These are phyloP conservation scores for Caiman crocodilus DNA, from an alignment of 2,797 vertebrate genomes.

Conservation along the genomic window DNA sequence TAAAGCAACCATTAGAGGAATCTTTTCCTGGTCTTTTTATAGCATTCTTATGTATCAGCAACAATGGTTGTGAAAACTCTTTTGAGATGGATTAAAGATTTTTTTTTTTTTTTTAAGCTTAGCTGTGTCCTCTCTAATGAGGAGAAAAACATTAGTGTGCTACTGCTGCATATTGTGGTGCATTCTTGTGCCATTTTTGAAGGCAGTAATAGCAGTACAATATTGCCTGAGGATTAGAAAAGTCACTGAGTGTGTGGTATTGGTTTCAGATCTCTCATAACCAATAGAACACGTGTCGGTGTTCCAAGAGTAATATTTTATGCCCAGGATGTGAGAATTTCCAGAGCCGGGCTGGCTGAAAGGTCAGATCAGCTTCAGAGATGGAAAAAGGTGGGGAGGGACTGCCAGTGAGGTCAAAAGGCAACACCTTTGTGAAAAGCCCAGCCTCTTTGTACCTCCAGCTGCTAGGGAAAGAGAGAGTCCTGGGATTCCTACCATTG, in stretches of 20 bases:
- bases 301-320: background rate
- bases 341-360: fast-evolving
- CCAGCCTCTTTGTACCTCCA: background rate
- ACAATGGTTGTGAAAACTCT: background rate
- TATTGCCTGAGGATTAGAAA: background rate
- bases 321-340: background rate
- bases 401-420: background rate
- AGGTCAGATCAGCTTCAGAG: background rate
- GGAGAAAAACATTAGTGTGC: background rate
- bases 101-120: background rate
- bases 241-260: fast-evolving
- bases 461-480: background rate
- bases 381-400: fast-evolving
- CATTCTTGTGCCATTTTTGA: fast-evolving
- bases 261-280: background rate
- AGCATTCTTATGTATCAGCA: background rate
- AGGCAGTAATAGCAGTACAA: fast-evolving
- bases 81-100: background rate
- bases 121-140: fast-evolving
- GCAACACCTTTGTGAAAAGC: background rate
- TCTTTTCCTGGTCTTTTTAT: too few relatives aligned
- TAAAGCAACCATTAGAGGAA: background rate
- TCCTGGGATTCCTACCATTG: background rate
- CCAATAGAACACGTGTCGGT: fast-evolving
- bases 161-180: fast-evolving